Percentiles rank a stretch among this genome's conserved stretches.
Evolutionary conservation across 35 echinoderm and acorn worm species (phyloP).

Genomic region (Ophiothrix spiculata): DNA sequence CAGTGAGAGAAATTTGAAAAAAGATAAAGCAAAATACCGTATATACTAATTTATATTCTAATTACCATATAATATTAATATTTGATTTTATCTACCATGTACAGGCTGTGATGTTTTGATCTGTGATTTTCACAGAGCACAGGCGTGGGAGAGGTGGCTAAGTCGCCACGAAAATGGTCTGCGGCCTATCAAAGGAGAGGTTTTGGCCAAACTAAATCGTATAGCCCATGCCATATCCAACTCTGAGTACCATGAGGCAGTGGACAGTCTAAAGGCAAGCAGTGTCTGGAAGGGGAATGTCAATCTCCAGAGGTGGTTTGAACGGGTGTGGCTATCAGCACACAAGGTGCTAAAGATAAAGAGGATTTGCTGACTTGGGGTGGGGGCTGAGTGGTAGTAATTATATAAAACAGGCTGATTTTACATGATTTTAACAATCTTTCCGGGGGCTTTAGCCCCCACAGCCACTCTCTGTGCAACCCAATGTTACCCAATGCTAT

Average conservation of each 20-base stretch:
- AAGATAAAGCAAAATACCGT: no score
- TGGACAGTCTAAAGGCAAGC: not conserved
- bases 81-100: not conserved
- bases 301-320: not conserved
- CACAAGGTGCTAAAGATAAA: no score
- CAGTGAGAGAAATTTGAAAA: no score
- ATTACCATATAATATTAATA: not conserved
- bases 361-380: no score
- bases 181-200: not conserved
- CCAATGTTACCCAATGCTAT: no score
- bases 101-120: not conserved
- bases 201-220: not conserved
- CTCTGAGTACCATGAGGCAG: not conserved
- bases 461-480: no score
- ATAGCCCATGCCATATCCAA: not conserved
- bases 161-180: not conserved
- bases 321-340: not conserved
- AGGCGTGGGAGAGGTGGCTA: constrained; percentile 13
- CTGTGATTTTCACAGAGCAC: not conserved
- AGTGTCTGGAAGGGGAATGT: not conserved
- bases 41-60: no score
- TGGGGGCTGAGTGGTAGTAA: no score
- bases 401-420: no score
- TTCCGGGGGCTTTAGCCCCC: no score
- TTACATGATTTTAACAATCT: no score